phyloP scores from a whole-genome alignment of 2,113 vertebrate genomes.

The Arothron firmamentum region DNA sequence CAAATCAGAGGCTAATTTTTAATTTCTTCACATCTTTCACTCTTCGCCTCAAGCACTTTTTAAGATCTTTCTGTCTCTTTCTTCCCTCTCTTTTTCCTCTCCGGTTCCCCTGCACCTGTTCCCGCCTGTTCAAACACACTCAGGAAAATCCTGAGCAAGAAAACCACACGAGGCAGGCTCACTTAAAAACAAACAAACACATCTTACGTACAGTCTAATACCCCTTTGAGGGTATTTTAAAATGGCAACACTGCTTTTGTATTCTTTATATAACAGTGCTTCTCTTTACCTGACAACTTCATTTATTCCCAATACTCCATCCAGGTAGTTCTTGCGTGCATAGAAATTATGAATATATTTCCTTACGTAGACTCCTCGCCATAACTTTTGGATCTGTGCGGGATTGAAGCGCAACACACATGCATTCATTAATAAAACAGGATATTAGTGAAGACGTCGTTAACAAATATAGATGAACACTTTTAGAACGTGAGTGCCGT shows the following conservation, averaged over 20 bases:
- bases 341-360: conserved; percentile 88
- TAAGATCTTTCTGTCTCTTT: conserved; percentile 42
- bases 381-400: conserved; percentile 85
- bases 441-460: too few species aligned
- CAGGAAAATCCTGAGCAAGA: too few species aligned
- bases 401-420: conserved; percentile 38
- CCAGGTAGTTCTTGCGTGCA: conserved; percentile 82
- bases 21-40: conserved; percentile 82
- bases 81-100: conserved; percentile 6
- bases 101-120: background rate
- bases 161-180: background rate
- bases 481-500: background rate
- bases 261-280: too few species aligned
- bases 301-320: conserved; percentile 78
- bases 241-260: too few species aligned
- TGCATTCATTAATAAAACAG: background rate
- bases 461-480: background rate
- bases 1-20: conserved; percentile 80
- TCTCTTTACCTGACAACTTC: conserved; percentile 81
- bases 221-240: background rate
- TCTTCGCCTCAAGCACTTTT: conserved; percentile 53
- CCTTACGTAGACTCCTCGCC: conserved; percentile 85
- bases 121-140: background rate
- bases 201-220: too few species aligned
- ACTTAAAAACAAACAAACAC: conserved; percentile 1